Base-by-base conservation (phyloP, 2,113 vertebrate species). In the Paraplagusia blochii region DNA sequence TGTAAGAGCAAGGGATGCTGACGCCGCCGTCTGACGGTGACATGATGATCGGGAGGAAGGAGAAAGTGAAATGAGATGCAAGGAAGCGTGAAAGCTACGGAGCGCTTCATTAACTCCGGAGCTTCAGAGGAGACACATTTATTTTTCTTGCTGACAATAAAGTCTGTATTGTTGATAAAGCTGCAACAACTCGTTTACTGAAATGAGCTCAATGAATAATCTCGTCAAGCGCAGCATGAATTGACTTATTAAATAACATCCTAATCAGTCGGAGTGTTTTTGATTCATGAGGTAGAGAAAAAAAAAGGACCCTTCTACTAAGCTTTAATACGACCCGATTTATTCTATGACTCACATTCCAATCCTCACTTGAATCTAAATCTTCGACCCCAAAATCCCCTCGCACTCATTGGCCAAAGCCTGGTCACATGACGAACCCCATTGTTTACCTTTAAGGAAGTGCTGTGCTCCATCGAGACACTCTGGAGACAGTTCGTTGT, bases 401-500 rank as follows among this genome's bases (percentile, higher is more conserved):
- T n/a, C n/a, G n/a, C n/a, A n/a, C n/a, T n/a, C n/a, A n/a, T n/a
- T n/a, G n/a, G n/a, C n/a, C n/a, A n/a, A n/a, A n/a, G n/a, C 22
- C 22, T 6, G 22, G 22, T 29, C 22, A 29, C 22, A 29, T 1
- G 14, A 46, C 33, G 3, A 14, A 53, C 9, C 46, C 8, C 14
- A 29, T 1, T n/a, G 22, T 6, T 17, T 67, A 94, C 94, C 93
- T 91, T 94, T 95, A 33, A 96, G 90, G 42, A 95, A 96, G 81
- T 92, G 92, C 85, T 96, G 93, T 0, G 94, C 95, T 72, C 95
- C 95, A 45, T 97, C 93, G 45, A 97, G 87, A 80, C 95, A 97
- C 72, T 97, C 95, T 0, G 95, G 95, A 10, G 94, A 95, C 14
- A 97, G 91, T 59, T 97, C 95, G 1, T 97, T 97, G 84, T 97